Evolutionary conservation across 1,140 invertebrate species (phyloP), one percentile per base, ranked within the genome.

Genomic region (Neomicropteryx cornuta): DNA sequence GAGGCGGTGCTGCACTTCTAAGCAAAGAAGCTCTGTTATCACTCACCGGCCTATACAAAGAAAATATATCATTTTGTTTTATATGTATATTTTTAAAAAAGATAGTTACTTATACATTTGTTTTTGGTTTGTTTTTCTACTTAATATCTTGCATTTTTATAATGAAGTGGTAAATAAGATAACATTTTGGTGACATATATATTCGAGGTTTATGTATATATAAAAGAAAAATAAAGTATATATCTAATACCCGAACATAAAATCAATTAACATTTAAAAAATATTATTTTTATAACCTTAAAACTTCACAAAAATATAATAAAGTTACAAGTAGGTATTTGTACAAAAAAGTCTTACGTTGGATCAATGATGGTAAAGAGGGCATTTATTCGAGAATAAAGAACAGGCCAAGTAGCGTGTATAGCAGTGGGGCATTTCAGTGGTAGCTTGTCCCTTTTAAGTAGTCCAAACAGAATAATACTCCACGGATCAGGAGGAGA

Each of bases 11-110:
- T 70, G 55, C 81, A 75, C 57, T 79, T 76, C 56, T 88, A 58
- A 99, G 66, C 5, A 98, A 70, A 0, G 93, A 97, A 2, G 93
- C 91, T 50, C 94, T 76, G 56, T 95, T 97, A 56, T 98, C 95
- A 62, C 85, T 96, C 6, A 94, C 87, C n/a, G 91, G 90, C 18
- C 89, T 94, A 52, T 39, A 75, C 59, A 42, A 50, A 42, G 38
- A 48, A 38, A 39, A 43, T 46, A 46, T n/a, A 8, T 32, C 5
- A 8, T n/a, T 5, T 32, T 16, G 17, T 8, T 6, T 29, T 37
- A 24, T 39, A 34, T 11, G 17, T 22, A 5, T 33, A 24, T 19
- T 36, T 16, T 36, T 29, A 4, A 41, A 38, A 40, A 27, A 41
- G 37, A 32, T n/a, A n/a, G n/a, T n/a, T n/a, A n/a, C n/a, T n/a